phyloP scores from a whole-genome alignment of 2,797 vertebrate species.

The Dermochelys coriacea region DNA sequence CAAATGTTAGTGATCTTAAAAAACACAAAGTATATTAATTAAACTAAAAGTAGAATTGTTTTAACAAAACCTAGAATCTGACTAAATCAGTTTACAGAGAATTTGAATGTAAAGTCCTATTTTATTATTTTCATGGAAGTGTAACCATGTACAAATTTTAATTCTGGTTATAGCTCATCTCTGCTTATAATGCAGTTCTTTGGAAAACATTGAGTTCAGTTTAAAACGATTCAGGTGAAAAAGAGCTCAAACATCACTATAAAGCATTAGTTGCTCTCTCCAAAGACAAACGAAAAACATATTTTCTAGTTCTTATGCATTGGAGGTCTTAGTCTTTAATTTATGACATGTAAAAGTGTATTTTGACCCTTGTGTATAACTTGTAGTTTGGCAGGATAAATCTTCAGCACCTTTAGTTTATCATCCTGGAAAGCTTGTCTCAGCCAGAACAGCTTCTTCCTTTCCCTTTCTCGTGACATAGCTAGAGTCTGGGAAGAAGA shows the following conservation, averaged over 20 bases:
- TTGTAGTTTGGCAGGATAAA: not conserved
- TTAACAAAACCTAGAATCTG: not conserved
- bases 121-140: not conserved
- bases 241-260: not conserved
- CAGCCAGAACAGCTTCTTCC: not conserved
- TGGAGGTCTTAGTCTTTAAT: not conserved
- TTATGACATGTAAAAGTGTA: not conserved
- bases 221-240: not conserved
- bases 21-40: not conserved
- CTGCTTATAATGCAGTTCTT: not conserved
- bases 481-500: not conserved
- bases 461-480: not conserved
- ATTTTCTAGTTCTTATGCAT: not conserved
- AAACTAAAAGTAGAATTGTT: not conserved
- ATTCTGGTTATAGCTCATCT: not conserved
- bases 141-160: not conserved
- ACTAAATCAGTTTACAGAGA: not conserved
- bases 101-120: not conserved
- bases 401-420: not conserved
- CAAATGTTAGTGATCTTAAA: not conserved
- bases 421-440: not conserved
- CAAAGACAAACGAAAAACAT: not conserved
- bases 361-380: accelerated
- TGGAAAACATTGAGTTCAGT: not conserved
- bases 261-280: not conserved